phyloP scores from a whole-genome alignment of 1,140 invertebrate genomes.

The Oryzaephilus surinamensis region DNA sequence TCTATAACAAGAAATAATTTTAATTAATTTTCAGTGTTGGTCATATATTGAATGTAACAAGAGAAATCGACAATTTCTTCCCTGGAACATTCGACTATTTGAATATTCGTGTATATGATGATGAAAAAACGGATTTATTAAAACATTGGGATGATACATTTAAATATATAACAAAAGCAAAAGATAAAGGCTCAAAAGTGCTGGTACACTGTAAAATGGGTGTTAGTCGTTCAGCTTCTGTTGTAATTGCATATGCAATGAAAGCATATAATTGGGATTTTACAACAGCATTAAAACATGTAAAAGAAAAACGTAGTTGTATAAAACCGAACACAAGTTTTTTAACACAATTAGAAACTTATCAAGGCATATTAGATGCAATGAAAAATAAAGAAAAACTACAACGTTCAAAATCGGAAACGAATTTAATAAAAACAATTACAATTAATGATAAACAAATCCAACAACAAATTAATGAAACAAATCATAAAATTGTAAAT shows the following conservation, averaged over 20 bases:
- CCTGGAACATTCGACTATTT: conserved; percentile 93
- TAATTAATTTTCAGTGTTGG: conserved; percentile 65
- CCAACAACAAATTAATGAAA: neutral
- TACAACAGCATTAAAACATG: conserved; percentile 76
- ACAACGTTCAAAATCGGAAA: conserved; percentile 86
- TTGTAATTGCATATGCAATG: conserved; percentile 97
- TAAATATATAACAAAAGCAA: conserved; percentile 91
- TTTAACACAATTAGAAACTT: conserved; percentile 86
- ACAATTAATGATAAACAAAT: conserved; percentile 31
- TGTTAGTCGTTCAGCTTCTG: conserved; percentile 93
- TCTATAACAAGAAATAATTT: too few relatives aligned
- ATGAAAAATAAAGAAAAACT: conserved; percentile 92
- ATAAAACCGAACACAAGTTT: conserved; percentile 96
- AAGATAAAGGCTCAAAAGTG: conserved; percentile 80
- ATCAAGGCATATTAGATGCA: conserved; percentile 89
- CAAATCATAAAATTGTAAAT: conserved; percentile 13
- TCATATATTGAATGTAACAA: conserved; percentile 93
- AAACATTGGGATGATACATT: conserved; percentile 97
- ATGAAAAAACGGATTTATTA: conserved; percentile 89
- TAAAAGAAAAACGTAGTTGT: conserved; percentile 80
- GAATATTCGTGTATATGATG: conserved; percentile 94
- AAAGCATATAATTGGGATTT: conserved; percentile 94
- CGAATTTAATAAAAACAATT: conserved; percentile 52
- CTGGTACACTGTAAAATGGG: conserved; percentile 99
- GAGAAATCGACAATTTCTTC: conserved; percentile 99